Conservation (phyloP, 2,888 invertebrate genomes). For the Eristalis tenax region DNA sequence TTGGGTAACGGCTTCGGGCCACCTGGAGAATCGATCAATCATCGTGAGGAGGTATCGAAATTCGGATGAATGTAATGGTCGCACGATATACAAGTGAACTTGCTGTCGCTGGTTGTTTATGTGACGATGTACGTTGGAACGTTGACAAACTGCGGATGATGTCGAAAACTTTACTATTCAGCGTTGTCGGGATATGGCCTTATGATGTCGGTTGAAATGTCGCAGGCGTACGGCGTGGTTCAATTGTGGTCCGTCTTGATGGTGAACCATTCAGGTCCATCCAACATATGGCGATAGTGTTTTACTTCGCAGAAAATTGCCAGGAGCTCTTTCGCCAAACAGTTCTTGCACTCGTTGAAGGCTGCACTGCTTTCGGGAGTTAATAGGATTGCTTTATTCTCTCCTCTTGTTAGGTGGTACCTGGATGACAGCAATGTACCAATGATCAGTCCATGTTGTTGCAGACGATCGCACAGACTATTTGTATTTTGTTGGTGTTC, state of each 20-base stretch:
- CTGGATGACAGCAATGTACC: no score
- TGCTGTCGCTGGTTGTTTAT: background rate
- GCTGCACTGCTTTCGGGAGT: no score
- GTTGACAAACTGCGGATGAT: constrained; percentile 5
- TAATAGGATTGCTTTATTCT: no score
- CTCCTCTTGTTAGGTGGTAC: no score
- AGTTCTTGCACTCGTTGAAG: no score
- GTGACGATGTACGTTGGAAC: constrained; percentile 1
- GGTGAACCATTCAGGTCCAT: background rate
- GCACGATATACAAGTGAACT: background rate
- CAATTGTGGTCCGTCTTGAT: constrained; percentile 15
- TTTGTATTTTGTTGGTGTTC: no score
- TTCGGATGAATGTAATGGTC: background rate
- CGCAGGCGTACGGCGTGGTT: background rate
- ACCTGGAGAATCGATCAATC: background rate
- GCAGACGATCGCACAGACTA: no score
- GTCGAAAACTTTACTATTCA: background rate
- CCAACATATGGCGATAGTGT: background rate
- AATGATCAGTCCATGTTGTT: no score
- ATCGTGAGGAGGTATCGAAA: background rate
- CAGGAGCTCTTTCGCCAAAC: background rate
- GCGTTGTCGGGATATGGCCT: background rate
- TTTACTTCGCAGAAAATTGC: constrained; percentile 5
- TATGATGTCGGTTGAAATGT: background rate
- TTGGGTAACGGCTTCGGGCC: background rate